Percentiles rank a stretch among this genome's conserved stretches.
Evolutionary conservation across 2,797 vertebrate species (phyloP).

Genomic region (Acrocephalus scirpaceus): DNA sequence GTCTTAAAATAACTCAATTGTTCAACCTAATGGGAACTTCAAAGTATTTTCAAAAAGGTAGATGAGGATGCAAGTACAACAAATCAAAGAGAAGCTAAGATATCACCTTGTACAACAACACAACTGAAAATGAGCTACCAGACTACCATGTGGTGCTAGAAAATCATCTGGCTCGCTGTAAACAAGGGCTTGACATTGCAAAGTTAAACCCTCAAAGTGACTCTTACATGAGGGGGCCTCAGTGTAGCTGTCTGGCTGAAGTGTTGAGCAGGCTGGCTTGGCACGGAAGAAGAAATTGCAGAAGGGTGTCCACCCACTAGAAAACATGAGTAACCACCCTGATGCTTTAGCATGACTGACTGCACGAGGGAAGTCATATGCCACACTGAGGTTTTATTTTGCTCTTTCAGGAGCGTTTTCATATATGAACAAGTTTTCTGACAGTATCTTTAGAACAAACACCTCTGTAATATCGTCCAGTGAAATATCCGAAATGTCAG

Average conservation of each 20-base stretch:
- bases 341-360: background rate
- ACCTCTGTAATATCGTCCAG: background rate
- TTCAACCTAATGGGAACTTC: background rate
- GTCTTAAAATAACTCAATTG: background rate
- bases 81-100: background rate
- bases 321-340: constrained; percentile 24
- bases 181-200: constrained; percentile 31
- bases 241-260: background rate
- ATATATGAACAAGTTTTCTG: background rate
- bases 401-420: background rate
- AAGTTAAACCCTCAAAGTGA: background rate
- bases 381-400: background rate
- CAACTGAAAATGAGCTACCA: constrained; percentile 50
- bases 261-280: constrained; percentile 12
- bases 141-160: background rate
- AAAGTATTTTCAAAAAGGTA: background rate
- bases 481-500: background rate
- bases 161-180: constrained; percentile 39
- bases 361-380: constrained; percentile 42
- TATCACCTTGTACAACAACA: background rate
- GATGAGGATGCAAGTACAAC: background rate
- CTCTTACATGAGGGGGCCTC: constrained; percentile 2
- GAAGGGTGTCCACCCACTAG: constrained; percentile 41
- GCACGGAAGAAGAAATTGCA: background rate
- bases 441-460: background rate